Conservation (phyloP, 2,113 vertebrate species). For the Hydrolagus affinis region DNA sequence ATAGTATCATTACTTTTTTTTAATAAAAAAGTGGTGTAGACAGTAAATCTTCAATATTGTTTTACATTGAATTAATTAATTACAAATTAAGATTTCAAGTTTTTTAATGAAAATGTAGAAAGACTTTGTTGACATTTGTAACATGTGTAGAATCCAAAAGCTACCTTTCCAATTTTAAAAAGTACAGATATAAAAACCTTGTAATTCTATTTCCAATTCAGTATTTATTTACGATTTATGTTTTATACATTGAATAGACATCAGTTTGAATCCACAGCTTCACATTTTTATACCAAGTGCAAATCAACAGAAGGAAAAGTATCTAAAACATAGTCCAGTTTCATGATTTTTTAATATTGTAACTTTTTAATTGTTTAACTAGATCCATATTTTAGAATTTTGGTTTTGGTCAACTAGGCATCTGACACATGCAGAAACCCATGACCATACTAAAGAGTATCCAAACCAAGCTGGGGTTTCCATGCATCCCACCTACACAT, state of each 20-base stretch:
- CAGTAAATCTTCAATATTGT: not conserved
- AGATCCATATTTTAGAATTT: no score
- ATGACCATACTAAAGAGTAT: no score
- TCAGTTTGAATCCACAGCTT: not conserved
- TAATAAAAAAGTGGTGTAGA: not conserved
- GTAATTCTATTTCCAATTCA: slow-evolving; percentile 14
- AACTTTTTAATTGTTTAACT: no score
- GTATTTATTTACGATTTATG: slow-evolving; percentile 1
- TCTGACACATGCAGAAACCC: no score
- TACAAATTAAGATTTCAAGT: not conserved
- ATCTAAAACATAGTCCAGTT: not conserved
- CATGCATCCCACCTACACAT: no score
- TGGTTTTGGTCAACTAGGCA: no score
- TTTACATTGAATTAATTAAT: not conserved
- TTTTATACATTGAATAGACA: not conserved
- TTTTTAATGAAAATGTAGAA: not conserved
- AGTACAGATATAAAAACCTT: not conserved
- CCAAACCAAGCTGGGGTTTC: no score
- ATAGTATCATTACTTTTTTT: not conserved
- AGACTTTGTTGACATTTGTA: slow-evolving; percentile 14
- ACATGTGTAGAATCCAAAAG: not conserved
- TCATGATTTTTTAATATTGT: not conserved
- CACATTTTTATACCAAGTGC: not conserved
- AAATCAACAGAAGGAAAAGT: not conserved
- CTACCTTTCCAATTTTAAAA: slow-evolving; percentile 1